Evolutionary conservation across 2,113 vertebrate genomes (phyloP), one percentile per base, ranked within the genome.

Genomic region (Oreocharis arfaki): DNA sequence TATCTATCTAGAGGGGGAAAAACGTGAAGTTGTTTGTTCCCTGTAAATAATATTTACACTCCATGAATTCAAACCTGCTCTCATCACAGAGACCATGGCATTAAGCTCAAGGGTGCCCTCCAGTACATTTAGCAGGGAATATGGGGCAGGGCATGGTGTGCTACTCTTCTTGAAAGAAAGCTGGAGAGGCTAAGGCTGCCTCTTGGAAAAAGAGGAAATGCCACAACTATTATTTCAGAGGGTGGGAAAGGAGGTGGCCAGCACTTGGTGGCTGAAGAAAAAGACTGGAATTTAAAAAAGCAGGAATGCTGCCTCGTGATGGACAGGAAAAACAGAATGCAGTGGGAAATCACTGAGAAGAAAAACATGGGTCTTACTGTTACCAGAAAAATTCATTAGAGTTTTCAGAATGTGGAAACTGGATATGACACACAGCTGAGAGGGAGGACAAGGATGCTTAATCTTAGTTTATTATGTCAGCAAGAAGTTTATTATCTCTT

Each of bases 1-100:
- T 88, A 9, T 53, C 32, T 61, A 24, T 32, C 37, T 55, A 61
- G 41, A 49, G 22, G 49, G 65, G 55, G 49, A 6, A 64, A 84
- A 88, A 73, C 0, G 2, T 49, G 82, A 44, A 55, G 71, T 24
- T 60, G 23, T 60, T 95, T 76, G 24, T 49, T 37, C 16, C 46
- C 56, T 52, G 11, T 67, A 68, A 90, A 86, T 59, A 88, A 52
- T 57, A 23, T 35, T 87, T 74, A 28, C 2, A 33, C 8, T 84
- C 12, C 33, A 47, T 0, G 0, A 41, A 20, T 74, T 76, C 37
- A 42, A 35, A 80, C 35, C 26, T 69, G 4, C 24, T 83, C 2
- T 84, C 22, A 52, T 70, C 37, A 55, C 50, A 74, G 30, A 39
- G 13, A 9, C 42, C 22, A 7, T 21, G 41, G 21, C 41, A 55